phyloP scores from a whole-genome alignment of 2,113 vertebrate genomes.

The Candoia aspera region DNA sequence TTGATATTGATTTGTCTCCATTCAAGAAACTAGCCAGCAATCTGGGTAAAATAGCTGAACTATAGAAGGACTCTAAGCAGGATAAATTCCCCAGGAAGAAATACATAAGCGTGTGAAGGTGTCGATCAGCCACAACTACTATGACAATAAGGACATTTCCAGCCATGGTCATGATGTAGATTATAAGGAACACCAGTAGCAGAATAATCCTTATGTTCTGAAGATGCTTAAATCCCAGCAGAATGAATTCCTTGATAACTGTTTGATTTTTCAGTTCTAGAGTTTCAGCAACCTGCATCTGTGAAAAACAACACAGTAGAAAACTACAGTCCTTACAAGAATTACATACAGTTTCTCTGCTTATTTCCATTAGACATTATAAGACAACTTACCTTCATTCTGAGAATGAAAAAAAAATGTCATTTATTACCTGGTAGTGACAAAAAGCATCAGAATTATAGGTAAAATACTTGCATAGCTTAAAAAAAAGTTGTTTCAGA shows the following conservation, averaged over 20 bases:
- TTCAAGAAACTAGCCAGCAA: background rate
- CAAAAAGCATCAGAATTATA: background rate
- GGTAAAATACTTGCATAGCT: background rate
- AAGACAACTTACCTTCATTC: background rate
- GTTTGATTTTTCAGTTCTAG: constrained; percentile 41
- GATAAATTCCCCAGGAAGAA: constrained; percentile 27
- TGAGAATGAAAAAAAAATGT: background rate
- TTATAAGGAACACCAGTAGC: constrained; percentile 47
- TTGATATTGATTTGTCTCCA: constrained; percentile 16
- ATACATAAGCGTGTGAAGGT: constrained; percentile 39
- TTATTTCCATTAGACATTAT: background rate
- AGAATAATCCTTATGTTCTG: constrained; percentile 22
- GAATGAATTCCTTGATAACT: constrained; percentile 48
- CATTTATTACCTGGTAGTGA: background rate
- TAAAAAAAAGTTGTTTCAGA: background rate
- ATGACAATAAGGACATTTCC: constrained; percentile 55
- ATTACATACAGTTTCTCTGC: background rate
- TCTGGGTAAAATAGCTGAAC: constrained; percentile 29
- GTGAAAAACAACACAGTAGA: background rate
- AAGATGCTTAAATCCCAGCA: constrained; percentile 32
- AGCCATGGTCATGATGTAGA: constrained; percentile 49
- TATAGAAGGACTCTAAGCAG: constrained; percentile 51
- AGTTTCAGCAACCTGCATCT: background rate
- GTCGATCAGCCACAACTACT: constrained; percentile 38
- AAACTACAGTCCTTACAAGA: background rate